These are phyloP conservation scores for Dendrocincla fuliginosa DNA, from an alignment of 2,797 vertebrate genomes.

Conservation along the genomic window DNA sequence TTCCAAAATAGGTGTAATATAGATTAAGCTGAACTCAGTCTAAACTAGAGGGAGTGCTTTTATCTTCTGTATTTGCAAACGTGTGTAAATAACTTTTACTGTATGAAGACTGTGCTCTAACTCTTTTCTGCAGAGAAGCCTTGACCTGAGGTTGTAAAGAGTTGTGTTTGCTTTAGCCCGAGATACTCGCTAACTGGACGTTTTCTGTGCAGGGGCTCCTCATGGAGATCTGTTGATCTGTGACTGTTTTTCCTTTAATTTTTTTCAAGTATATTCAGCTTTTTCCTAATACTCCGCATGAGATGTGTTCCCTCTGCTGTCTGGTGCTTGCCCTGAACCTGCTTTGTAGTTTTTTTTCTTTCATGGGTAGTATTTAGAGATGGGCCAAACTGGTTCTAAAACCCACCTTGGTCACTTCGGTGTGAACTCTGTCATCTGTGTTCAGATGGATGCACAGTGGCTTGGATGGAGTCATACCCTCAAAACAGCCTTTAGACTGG, in stretches of 20 bases:
- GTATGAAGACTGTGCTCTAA: slow-evolving; percentile 2
- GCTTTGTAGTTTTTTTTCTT: slow-evolving; percentile 33
- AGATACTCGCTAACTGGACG: slow-evolving; percentile 32
- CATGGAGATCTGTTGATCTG: slow-evolving; percentile 59
- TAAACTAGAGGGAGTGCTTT: neutral
- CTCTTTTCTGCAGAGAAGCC: slow-evolving; percentile 31
- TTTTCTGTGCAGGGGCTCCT: slow-evolving; percentile 51
- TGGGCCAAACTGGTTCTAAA: slow-evolving; percentile 47
- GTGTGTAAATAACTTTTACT: neutral
- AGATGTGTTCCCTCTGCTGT: slow-evolving; percentile 61
- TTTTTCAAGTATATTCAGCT: slow-evolving; percentile 59
- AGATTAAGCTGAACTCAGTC: neutral
- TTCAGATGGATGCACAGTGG: too few relatives aligned
- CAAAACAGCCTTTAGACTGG: neutral
- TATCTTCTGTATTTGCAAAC: neutral
- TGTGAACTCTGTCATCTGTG: neutral
- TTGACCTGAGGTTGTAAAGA: slow-evolving; percentile 23
- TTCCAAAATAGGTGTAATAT: neutral
- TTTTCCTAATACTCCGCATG: slow-evolving; percentile 71
- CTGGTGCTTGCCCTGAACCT: slow-evolving; percentile 51
- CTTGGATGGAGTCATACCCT: neutral
- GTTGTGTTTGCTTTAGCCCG: slow-evolving; percentile 37
- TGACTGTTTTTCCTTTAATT: slow-evolving; percentile 63
- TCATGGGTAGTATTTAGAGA: slow-evolving; percentile 25
- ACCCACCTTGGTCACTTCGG: neutral